Evolutionary conservation across 35 echinoderm and acorn worm species (phyloP).

Genomic region (Heliocidaris tuberculata): DNA sequence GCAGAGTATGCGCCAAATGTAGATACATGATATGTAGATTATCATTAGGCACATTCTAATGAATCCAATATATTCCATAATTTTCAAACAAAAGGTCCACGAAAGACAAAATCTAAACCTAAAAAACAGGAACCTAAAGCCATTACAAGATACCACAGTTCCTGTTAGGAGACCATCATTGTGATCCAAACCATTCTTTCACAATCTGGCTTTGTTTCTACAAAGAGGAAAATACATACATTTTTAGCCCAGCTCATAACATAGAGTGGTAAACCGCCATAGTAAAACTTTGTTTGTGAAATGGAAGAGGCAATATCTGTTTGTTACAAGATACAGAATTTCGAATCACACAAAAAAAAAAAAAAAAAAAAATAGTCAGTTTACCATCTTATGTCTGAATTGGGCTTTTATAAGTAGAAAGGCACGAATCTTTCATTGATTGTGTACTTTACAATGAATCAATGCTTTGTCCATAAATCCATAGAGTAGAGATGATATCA

Average conservation of each 20-base stretch:
- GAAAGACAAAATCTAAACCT: background rate
- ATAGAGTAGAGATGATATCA: background rate
- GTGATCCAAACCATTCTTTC: background rate
- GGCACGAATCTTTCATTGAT: conserved; percentile 1
- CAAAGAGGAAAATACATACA: background rate
- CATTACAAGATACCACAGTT: background rate
- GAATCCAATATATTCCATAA: too few relatives aligned
- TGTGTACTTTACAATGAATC: background rate
- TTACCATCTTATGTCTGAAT: background rate
- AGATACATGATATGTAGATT: too few relatives aligned
- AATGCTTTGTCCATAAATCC: background rate
- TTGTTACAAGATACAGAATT: background rate
- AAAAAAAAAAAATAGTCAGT: too few relatives aligned
- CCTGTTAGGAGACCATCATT: background rate
- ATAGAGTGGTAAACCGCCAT: background rate
- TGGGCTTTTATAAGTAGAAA: background rate
- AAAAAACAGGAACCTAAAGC: background rate
- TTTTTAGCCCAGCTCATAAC: background rate
- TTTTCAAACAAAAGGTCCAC: too few relatives aligned
- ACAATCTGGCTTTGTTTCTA: background rate
- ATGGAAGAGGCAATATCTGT: background rate
- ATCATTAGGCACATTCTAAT: too few relatives aligned
- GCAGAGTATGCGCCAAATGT: too few relatives aligned
- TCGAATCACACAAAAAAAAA: too few relatives aligned
- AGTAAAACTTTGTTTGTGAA: background rate